Evolutionary conservation across 2,113 vertebrate genomes (phyloP).

Genomic region (Uria aalge): DNA sequence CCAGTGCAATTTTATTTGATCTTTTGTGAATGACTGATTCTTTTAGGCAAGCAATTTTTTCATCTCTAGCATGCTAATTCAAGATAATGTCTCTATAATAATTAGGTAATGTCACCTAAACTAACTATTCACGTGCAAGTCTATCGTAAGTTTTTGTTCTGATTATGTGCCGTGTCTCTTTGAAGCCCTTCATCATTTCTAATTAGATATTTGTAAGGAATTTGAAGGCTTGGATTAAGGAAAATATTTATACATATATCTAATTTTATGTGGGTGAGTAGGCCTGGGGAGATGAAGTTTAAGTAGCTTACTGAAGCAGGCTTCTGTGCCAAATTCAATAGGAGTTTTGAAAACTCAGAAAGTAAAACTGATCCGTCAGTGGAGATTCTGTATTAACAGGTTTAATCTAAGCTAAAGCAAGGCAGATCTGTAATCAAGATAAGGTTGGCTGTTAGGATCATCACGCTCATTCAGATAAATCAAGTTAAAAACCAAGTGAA

Average conservation of each 20-base stretch:
- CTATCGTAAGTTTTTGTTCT: neutral
- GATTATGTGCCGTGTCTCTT: neutral
- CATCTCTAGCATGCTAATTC: neutral
- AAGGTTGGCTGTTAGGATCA: neutral
- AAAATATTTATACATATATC: neutral
- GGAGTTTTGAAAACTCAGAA: neutral
- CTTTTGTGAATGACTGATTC: neutral
- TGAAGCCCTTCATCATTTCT: neutral
- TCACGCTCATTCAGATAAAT: neutral
- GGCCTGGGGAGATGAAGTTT: neutral
- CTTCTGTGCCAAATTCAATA: neutral
- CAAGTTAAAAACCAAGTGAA: neutral
- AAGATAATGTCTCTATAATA: neutral
- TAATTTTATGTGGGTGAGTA: neutral
- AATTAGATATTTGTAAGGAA: neutral
- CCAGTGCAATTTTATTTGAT: neutral
- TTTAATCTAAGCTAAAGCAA: neutral
- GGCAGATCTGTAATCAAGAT: neutral
- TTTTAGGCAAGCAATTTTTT: neutral
- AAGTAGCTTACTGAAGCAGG: neutral
- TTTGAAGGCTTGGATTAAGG: neutral
- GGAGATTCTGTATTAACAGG: neutral
- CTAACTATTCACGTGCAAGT: neutral
- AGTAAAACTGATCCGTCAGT: neutral
- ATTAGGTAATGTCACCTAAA: neutral